Conservation (phyloP, 2,888 invertebrate species). For the Halocaridina rubra region DNA sequence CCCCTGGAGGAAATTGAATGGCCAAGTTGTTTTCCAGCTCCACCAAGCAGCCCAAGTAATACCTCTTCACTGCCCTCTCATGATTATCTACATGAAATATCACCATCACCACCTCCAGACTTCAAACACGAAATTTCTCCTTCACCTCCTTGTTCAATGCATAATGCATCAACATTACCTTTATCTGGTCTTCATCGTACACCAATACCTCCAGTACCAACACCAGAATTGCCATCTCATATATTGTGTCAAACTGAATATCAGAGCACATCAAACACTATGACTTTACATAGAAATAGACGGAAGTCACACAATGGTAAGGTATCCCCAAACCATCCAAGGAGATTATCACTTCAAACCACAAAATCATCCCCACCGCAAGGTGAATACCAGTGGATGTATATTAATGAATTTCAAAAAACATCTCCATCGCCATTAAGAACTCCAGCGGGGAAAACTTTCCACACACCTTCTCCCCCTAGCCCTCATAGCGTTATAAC, state of each 20-base stretch:
- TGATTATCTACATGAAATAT: slow-evolving; percentile 43
- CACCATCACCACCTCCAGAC: slow-evolving; percentile 46
- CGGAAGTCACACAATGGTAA: not conserved
- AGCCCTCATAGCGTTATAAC: slow-evolving; percentile 10
- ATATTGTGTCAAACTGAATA: not conserved
- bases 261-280: not conserved
- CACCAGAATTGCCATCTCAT: not conserved
- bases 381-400: slow-evolving; percentile 36
- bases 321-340: not conserved
- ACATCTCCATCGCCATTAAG: slow-evolving; percentile 6
- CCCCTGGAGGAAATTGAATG: slow-evolving; percentile 46
- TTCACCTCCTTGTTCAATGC: slow-evolving; percentile 25
- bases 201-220: not conserved
- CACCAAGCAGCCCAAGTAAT: slow-evolving; percentile 49
- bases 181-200: not conserved
- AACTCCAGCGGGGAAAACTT: not conserved
- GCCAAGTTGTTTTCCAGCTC: slow-evolving; percentile 50
- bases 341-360: not conserved
- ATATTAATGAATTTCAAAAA: slow-evolving; percentile 34
- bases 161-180: slow-evolving; percentile 40
- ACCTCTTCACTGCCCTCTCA: slow-evolving; percentile 31
- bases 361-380: slow-evolving; percentile 31
- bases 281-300: not conserved
- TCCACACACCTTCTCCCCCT: slow-evolving; percentile 11
- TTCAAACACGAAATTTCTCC: slow-evolving; percentile 46